Conservation (phyloP, 2,888 invertebrate species). For the Tachina grossa region DNA sequence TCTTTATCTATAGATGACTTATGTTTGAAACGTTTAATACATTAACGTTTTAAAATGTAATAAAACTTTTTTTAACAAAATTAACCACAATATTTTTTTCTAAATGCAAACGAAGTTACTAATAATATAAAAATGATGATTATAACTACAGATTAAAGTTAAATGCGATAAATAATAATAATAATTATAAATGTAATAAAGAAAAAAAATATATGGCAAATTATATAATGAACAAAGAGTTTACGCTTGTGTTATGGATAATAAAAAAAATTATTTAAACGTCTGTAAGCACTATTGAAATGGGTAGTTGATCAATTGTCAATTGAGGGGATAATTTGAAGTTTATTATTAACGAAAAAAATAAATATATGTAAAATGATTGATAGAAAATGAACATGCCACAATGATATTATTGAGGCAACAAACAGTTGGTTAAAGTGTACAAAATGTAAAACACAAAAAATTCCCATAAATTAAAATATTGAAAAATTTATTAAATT, state of each 20-base stretch:
- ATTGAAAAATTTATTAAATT: no score
- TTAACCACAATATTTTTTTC: slow-evolving; percentile 12
- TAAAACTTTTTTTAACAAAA: slow-evolving; percentile 16
- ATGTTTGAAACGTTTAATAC: slow-evolving; percentile 21
- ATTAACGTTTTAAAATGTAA: slow-evolving; percentile 19
- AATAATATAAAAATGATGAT: slow-evolving; percentile 4
- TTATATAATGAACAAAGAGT: slow-evolving; percentile 15
- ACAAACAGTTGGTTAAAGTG: neutral
- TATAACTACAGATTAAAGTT: slow-evolving; percentile 9
- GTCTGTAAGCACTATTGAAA: neutral
- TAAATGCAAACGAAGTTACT: slow-evolving; percentile 2
- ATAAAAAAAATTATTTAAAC: neutral
- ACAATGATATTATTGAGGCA: neutral
- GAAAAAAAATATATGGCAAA: slow-evolving; percentile 1
- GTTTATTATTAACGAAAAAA: neutral
- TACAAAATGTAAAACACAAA: neutral
- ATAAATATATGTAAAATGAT: neutral
- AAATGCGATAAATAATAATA: slow-evolving; percentile 36
- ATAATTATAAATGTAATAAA: neutral
- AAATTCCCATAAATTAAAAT: no score
- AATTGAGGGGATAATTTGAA: slow-evolving; percentile 1
- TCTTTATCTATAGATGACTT: slow-evolving; percentile 40
- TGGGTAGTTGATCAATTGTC: slow-evolving; percentile 11
- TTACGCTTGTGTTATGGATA: neutral
- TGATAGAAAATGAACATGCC: slow-evolving; percentile 12